Evolutionary conservation across 1,140 invertebrate genomes (phyloP), one percentile per base, ranked within the genome.

Genomic region (Calosoma granatense): DNA sequence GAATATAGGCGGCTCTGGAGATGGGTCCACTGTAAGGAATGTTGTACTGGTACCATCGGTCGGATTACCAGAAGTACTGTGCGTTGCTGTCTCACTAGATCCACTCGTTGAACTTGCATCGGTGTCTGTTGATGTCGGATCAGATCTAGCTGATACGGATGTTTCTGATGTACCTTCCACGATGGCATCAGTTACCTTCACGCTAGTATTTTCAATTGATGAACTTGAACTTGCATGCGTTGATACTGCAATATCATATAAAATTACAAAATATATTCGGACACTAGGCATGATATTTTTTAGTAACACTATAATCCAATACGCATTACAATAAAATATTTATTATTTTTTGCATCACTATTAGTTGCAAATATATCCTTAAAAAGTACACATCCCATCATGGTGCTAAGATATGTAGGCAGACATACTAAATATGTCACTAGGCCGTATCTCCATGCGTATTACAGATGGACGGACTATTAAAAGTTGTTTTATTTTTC

Each of bases 11-110:
- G 53, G 22, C 1, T 47, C 41, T 47, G 41, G 3, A 9, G 41
- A 17, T 12, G 41, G 41, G 9, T 47, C 41, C 9, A 53, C 59
- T 54, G 66, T 68, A 2, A 65, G 17, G 6, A 47, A 12, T 64
- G 12, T 55, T 59, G 14, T 59, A 17, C 41, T 47, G 4, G 41
- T 12, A 47, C 41, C 41, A 17, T 47, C 41, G 3, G 41, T 47
- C 4, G 41, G 17, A 12, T 12, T 12, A 47, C 9, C 17, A 4
- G 41, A 4, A 12, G 41, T 12, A 4, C 6, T 6, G 41, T 12
- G 41, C 17, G 9, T 47, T 4, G 41, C 9, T 4, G 41, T 47
- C 17, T 47, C 41, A 17, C 41, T 47, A 4, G 3, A 6, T 3
- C 6, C 6, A 17, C 17, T 17, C 6, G 41, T 11, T 4, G 41